Base-by-base conservation (phyloP, 2,888 invertebrate species). In the Cataglyphis rosenhaueri region DNA sequence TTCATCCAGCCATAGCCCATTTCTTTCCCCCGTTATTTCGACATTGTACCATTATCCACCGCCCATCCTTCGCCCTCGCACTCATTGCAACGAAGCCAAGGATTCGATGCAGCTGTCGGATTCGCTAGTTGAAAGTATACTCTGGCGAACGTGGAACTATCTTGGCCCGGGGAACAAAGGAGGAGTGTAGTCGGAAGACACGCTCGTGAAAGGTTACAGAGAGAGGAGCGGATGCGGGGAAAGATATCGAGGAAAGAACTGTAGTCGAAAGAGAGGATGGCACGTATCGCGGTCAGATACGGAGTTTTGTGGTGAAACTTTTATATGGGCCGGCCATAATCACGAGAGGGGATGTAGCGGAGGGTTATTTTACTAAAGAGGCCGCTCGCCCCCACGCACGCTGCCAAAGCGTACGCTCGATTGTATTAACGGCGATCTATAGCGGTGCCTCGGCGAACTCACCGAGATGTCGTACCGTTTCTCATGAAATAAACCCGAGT, bases 351-450 rank as follows among this genome's bases (percentile, higher is more conserved):
- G 71, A 52, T n/a, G 25, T 25, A 68, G 76, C 1, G 44, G 52
- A 18, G 55, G 62, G 29, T 52, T 62, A 70, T 81, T 76, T 57
- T 41, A 65, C 75, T 66, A 83, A 86, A 75, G 68, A 64, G 70
- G 35, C 52, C n/a, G 68, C 52, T 59, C 29, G 41, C 65, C n/a
- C 9, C 44, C 71, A 75, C 52, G n/a, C 52, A 41, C 82, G 74
- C 64, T 87, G 89, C 86, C 88, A 89, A 88, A 83, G 75, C 86
- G 84, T 75, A 32, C 32, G 85, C 71, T 84, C 89, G 86, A 90
- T 91, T 90, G 87, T 89, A 84, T 90, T 91, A 91, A 91, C 85
- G 82, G 84, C 84, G n/a, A 81, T 84, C 81, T 81, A 76, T 81
- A 74, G 75, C 32, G 38, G 18, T 12, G 15, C 5, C 0, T 18